Conservation (phyloP, 2,888 invertebrate species). For the Drosophila prostipennis region DNA sequence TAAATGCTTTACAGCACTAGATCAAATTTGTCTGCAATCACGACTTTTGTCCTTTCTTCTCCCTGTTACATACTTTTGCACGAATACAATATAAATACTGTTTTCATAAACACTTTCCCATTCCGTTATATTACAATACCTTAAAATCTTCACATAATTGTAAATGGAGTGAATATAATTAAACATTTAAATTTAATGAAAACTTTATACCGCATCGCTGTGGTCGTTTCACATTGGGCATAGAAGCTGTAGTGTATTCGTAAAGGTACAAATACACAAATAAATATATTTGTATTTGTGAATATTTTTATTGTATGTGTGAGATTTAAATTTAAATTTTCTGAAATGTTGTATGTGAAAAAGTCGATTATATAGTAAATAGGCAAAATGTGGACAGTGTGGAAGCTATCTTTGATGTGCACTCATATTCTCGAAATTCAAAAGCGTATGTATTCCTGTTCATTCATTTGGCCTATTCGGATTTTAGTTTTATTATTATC, state of each 20-base stretch:
- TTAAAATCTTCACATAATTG: no score
- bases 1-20: no score
- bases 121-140: no score
- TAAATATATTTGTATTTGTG: constrained; percentile 5
- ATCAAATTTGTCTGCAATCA: no score
- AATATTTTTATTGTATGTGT: constrained; percentile 9
- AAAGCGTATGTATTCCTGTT: constrained; percentile 35
- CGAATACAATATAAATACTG: no score
- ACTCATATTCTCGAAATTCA: constrained; percentile 59
- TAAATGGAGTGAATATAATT: not conserved
- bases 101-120: no score
- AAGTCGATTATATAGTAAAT: constrained; percentile 35
- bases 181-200: not conserved
- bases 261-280: not conserved
- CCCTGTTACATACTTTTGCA: no score
- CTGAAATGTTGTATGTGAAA: constrained; percentile 15
- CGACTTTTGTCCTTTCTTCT: no score
- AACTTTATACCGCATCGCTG: not conserved
- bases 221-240: not conserved
- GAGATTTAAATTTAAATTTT: constrained; percentile 28
- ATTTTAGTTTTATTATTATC: constrained; percentile 55
- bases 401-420: constrained; percentile 67
- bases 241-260: not conserved
- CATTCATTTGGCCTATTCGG: constrained; percentile 52
- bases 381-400: constrained; percentile 62